These are phyloP conservation scores for Pipistrellus nathusii DNA, from an alignment of 2,797 vertebrate species.

Conservation along the genomic window DNA sequence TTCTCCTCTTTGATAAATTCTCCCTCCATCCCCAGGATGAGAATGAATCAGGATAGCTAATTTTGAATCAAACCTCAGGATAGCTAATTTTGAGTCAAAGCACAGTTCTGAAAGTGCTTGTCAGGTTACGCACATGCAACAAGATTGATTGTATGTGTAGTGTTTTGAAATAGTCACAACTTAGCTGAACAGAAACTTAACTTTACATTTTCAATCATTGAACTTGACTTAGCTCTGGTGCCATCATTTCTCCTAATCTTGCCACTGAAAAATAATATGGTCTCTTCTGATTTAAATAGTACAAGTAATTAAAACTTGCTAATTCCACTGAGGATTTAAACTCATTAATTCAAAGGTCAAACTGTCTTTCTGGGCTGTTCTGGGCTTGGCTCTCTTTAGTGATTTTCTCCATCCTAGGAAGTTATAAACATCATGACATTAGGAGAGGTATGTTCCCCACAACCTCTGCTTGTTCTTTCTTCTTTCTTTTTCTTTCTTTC, in stretches of 20 bases:
- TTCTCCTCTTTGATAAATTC: conserved; percentile 3
- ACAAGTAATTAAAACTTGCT: conserved; percentile 48
- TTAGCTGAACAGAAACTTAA: not conserved
- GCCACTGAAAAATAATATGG: not conserved
- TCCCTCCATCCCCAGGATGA: not conserved
- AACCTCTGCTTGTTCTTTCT: not conserved
- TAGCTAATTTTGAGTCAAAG: conserved; percentile 21
- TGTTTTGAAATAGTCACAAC: not conserved
- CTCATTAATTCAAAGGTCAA: conserved; percentile 53
- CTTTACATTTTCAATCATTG: not conserved
- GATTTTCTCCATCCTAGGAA: not conserved
- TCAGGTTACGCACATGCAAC: not conserved
- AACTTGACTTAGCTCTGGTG: not conserved
- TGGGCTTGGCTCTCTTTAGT: not conserved
- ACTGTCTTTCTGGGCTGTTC: not conserved
- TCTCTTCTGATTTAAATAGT: conserved; percentile 55
- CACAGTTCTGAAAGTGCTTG: not conserved
- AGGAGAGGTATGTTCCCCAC: not conserved
- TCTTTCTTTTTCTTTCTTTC: not conserved
- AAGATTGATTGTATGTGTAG: not conserved
- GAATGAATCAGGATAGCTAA: not conserved
- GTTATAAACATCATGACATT: not conserved
- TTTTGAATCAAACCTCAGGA: not conserved
- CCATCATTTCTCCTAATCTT: conserved; percentile 20
- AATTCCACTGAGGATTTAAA: conserved; percentile 43